Percentiles rank a stretch among this genome's conserved stretches.
phyloP scores from a whole-genome alignment of 1,140 invertebrate genomes.

The Brachionus paranguensis region DNA sequence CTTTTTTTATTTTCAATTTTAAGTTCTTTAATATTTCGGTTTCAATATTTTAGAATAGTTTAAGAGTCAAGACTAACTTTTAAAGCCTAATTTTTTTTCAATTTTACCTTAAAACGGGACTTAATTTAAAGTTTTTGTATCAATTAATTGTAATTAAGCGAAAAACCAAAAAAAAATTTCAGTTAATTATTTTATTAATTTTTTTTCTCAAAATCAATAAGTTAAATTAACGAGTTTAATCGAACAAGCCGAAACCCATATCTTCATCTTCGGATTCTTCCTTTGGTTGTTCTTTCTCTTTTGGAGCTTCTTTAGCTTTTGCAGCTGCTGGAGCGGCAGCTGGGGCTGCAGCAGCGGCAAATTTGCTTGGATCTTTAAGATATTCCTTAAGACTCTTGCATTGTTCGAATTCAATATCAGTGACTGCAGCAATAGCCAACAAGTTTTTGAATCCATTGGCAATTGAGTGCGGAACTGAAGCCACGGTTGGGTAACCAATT shows the following conservation, averaged over 20 bases:
- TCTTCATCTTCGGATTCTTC: constrained; percentile 75
- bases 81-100: no score
- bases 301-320: constrained; percentile 60
- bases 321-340: constrained; percentile 62
- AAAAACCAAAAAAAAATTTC: background rate
- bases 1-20: no score
- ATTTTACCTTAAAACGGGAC: no score
- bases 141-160: no score
- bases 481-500: constrained; percentile 90
- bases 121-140: no score
- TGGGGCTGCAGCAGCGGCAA: constrained; percentile 62
- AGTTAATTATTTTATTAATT: constrained; percentile 36
- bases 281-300: constrained; percentile 66
- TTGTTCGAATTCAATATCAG: constrained; percentile 88
- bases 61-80: no score
- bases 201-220: constrained; percentile 7
- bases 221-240: constrained; percentile 47
- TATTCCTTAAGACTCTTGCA: constrained; percentile 71
- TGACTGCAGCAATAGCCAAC: constrained; percentile 87
- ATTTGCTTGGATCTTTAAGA: constrained; percentile 81
- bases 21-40: no score
- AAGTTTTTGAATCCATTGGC: constrained; percentile 97
- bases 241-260: constrained; percentile 69
- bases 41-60: no score
- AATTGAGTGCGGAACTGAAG: constrained; percentile 91